A percentile compares a stretch with the other conserved stretches of the same genome.
Conservation (phyloP, 2,797 vertebrate species). For the Amblyraja radiata region DNA sequence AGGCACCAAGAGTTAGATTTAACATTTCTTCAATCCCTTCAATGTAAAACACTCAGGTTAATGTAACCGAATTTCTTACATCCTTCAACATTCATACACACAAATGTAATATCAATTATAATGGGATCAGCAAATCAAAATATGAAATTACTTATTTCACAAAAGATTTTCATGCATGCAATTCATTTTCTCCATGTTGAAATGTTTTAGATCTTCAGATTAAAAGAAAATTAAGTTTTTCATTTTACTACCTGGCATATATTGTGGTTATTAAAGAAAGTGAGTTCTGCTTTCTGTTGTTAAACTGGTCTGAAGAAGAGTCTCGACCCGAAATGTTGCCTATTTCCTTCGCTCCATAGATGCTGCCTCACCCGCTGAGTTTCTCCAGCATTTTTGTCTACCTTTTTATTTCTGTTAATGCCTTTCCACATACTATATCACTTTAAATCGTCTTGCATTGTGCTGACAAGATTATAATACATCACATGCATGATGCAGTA, state of each 20-base stretch:
- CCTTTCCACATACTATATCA: not conserved
- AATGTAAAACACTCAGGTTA: not conserved
- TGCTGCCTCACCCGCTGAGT: too few species aligned
- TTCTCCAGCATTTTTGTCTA: too few species aligned
- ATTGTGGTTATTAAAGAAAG: not conserved
- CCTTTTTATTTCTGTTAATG: not conserved
- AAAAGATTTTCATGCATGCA: not conserved
- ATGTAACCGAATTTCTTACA: not conserved
- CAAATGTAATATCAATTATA: not conserved
- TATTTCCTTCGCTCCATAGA: too few species aligned
- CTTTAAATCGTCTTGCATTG: not conserved
- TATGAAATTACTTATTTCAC: not conserved
- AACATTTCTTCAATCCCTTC: not conserved
- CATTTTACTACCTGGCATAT: not conserved
- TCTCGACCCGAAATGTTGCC: too few species aligned
- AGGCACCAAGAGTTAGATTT: not conserved
- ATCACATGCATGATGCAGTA: not conserved
- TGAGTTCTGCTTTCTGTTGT: not conserved
- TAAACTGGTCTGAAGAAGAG: too few species aligned
- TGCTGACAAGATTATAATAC: not conserved
- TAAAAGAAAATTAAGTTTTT: not conserved
- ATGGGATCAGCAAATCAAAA: not conserved
- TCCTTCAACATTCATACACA: not conserved
- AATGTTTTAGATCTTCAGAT: not conserved
- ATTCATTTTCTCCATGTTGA: not conserved